These are phyloP conservation scores for Amitus sp. DNA, from an alignment of 2,888 invertebrate species.

Conservation along the genomic window DNA sequence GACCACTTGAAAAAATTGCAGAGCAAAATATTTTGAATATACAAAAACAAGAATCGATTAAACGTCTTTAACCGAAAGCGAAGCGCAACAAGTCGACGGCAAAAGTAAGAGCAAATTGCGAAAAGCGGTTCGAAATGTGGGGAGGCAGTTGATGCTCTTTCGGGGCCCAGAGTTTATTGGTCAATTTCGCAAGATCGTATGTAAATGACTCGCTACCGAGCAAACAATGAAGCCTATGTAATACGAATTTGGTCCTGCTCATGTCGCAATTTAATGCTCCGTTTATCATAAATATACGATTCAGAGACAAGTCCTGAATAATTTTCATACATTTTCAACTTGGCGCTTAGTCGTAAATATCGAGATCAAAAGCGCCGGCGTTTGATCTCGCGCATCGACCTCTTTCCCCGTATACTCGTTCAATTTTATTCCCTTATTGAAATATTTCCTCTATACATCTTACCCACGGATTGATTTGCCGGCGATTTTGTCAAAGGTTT, in stretches of 20 bases:
- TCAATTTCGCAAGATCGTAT: constrained; percentile 39
- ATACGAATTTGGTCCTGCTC: constrained; percentile 40
- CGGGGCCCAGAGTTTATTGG: constrained; percentile 44
- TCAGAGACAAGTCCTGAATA: constrained; percentile 54
- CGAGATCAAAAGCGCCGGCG: constrained; percentile 3
- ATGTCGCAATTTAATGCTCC: constrained; percentile 46
- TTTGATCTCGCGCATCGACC: neutral
- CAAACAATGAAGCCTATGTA: constrained; percentile 27
- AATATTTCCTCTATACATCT: constrained; percentile 1
- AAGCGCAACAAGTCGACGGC: too few species aligned
- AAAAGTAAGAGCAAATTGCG: neutral
- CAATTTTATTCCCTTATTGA: constrained; percentile 4
- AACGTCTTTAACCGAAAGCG: constrained; percentile 21
- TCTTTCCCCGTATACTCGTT: neutral
- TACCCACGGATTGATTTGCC: neutral
- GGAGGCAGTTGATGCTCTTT: neutral
- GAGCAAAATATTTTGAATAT: too few species aligned
- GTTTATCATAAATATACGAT: constrained; percentile 48
- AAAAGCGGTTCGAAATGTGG: neutral
- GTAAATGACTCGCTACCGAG: constrained; percentile 18
- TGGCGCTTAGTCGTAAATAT: constrained; percentile 51
- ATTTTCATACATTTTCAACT: constrained; percentile 61
- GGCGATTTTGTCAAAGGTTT: neutral
- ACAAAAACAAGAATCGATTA: too few species aligned
- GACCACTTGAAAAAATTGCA: neutral